Evolutionary conservation across 1,140 invertebrate species (phyloP), one percentile per base, ranked within the genome.

Genomic region (Drusus annulatus): DNA sequence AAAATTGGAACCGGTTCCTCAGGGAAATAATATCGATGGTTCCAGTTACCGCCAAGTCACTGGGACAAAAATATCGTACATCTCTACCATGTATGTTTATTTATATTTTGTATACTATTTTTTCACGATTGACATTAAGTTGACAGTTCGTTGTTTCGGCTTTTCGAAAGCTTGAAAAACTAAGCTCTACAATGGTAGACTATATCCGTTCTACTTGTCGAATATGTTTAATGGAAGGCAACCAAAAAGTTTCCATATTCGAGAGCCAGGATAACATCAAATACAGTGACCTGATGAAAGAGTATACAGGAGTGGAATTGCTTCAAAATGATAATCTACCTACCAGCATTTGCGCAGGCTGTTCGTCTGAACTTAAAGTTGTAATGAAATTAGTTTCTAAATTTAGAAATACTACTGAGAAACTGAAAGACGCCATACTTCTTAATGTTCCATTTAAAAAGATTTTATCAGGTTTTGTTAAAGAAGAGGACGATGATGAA

Each of bases 151-250:
- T 0, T 45, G 10, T 45, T 13, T 45, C 13, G 36, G 36, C 8
- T 56, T 56, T 17, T 56, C 19, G 19, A 0, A 21, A 21, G n/a
- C 19, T 56, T 56, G 19, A 56, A 56, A 56, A 17, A 56, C 54
- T 17, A 17, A 19, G 25, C 8, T 65, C 6, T n/a, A 69, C 17
- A 15, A 74, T 74, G 69, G 69, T 74, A n/a, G 75, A 77, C 17
- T 77, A 78, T 71, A 65, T 68, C 17, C 25, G 54, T 51, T 79
- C 78, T 8, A 79, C 78, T n/a, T 79, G 78, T 28, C 45, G 78
- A 36, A 74, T 79, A 50, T 79, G 78, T 74, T 63, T 79, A n/a
- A 36, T 74, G 58, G 78, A 79, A 74, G 60, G 50, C 10, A 62
- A 62, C 13, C 25, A 52, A 28, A 74, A 62, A 6, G 71, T 74